Base-by-base conservation (phyloP, 2,888 invertebrate genomes). In the Sminthurides aquaticus region DNA sequence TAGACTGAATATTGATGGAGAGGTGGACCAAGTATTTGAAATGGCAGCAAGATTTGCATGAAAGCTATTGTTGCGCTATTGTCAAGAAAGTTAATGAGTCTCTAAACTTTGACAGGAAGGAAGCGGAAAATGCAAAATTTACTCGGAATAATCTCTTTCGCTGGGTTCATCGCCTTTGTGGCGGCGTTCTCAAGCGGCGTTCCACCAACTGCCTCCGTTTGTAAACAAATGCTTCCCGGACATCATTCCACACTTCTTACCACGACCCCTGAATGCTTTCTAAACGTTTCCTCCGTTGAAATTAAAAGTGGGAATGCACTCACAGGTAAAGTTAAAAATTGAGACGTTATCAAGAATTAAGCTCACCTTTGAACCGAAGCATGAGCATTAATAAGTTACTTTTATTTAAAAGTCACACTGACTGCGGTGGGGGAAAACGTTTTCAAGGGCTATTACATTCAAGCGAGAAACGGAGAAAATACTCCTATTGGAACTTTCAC, bases 401-500 rank as follows among this genome's bases (percentile, higher is more conserved):
- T n/a, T n/a, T n/a, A n/a, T n/a, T n/a, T n/a, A n/a, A n/a, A n/a
- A n/a, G n/a, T n/a, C n/a, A n/a, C n/a, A n/a, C n/a, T n/a, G n/a
- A n/a, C n/a, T n/a, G n/a, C n/a, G n/a, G n/a, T n/a, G n/a, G n/a
- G n/a, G n/a, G n/a, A n/a, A n/a, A n/a, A n/a, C n/a, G n/a, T 8
- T 3, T 69, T 71, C 29, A 59, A 65, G 55, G 71, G 71, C 0
- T 71, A 67, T 48, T 71, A 71, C 54, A 55, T 71, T 1, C 71
- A 71, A 60, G 71, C 68, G 1, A 55, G 69, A 34, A 66, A 69
- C 34, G 34, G 29, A 3, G 65, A 65, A 24, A 57, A 60, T 11
- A 49, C 62, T n/a, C 71, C 71, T 1, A 67, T 71, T 22, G 71
- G 71, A 22, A 66, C 67, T 61, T 71, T 71, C 49, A 68, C 65